These are phyloP conservation scores for Biston betularia DNA, from an alignment of 2,888 invertebrate genomes.

Conservation along the genomic window DNA sequence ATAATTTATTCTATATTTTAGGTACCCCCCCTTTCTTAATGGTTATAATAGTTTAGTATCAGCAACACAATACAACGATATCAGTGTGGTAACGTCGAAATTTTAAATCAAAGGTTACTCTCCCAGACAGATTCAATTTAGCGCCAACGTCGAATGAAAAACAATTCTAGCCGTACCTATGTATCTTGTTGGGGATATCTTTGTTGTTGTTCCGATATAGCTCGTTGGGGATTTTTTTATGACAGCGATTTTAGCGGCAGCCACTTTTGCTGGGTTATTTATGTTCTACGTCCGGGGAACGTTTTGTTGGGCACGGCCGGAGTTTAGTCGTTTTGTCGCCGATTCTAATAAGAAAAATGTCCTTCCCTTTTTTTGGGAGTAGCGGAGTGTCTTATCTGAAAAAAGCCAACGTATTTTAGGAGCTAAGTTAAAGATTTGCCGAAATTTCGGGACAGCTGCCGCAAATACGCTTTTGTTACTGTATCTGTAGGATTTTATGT, in stretches of 20 bases:
- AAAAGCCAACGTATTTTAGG: slow-evolving; percentile 31
- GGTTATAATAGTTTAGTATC: slow-evolving; percentile 5
- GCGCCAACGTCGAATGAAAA: slow-evolving; percentile 36
- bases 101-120: slow-evolving; percentile 26
- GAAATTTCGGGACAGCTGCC: slow-evolving; percentile 20
- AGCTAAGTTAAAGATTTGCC: slow-evolving; percentile 27
- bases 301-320: slow-evolving; percentile 47
- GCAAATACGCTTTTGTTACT: slow-evolving; percentile 22
- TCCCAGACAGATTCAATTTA: slow-evolving; percentile 34
- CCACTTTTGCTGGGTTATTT: slow-evolving; percentile 51
- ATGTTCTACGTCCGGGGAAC: slow-evolving; percentile 48
- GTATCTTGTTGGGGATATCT: slow-evolving; percentile 45
- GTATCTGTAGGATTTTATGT: not conserved
- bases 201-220: slow-evolving; percentile 56
- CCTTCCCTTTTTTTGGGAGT: slow-evolving; percentile 34
- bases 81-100: slow-evolving; percentile 1
- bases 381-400: slow-evolving; percentile 32
- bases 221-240: slow-evolving; percentile 57
- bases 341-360: slow-evolving; percentile 47
- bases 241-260: slow-evolving; percentile 44
- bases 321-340: slow-evolving; percentile 42
- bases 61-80: slow-evolving; percentile 12
- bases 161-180: slow-evolving; percentile 42
- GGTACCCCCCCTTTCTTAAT: slow-evolving; percentile 4
- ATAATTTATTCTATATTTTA: no score